Evolutionary conservation across 1,140 invertebrate species (phyloP).

Genomic region (Heliconius eleuchia): DNA sequence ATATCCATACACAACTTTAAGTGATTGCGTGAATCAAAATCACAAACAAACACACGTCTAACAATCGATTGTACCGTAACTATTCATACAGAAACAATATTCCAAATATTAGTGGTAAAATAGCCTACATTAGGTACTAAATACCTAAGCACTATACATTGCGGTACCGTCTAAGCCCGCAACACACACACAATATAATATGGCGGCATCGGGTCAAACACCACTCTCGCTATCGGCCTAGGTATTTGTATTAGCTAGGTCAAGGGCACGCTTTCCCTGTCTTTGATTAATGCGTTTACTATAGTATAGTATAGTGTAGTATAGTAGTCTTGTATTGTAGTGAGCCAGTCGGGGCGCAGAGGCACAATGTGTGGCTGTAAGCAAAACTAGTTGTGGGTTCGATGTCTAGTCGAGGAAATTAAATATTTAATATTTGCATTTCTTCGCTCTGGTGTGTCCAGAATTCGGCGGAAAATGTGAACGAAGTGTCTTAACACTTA

Average conservation of each 20-base stretch:
- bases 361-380: no score
- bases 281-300: conserved; percentile 42
- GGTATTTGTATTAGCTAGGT: conserved; percentile 50
- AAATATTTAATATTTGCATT: no score
- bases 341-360: no score
- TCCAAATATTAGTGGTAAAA: conserved; percentile 1
- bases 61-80: background rate
- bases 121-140: background rate
- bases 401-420: no score
- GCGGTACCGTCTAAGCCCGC: conserved; percentile 35
- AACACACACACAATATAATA: conserved; percentile 41
- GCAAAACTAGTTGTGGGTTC: no score
- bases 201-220: conserved; percentile 38
- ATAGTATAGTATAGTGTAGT: no score
- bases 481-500: no score
- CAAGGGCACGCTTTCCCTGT: conserved; percentile 55
- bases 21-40: background rate
- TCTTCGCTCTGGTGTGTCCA: no score
- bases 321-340: no score
- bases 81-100: background rate
- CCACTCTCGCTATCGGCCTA: conserved; percentile 51
- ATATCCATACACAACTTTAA: background rate
- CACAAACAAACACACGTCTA: background rate
- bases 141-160: conserved; percentile 2
- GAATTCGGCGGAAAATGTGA: no score